Base-by-base conservation (phyloP, 1,140 invertebrate species). In the Pseudomyrmex cubaensis region DNA sequence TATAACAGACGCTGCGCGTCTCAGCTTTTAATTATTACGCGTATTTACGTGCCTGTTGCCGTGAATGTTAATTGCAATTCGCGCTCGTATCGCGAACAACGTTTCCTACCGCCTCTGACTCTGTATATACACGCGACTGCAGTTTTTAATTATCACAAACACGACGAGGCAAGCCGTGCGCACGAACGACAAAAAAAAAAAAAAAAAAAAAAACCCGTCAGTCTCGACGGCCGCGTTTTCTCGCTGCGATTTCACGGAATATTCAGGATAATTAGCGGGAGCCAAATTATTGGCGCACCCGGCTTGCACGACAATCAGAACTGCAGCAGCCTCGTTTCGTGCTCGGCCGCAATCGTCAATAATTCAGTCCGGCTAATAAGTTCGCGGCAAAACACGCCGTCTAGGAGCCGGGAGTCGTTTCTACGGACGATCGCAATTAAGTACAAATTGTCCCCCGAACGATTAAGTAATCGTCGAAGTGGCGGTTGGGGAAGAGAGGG, bases 51-150 rank as follows among this genome's bases (percentile, higher is more conserved):
- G 66, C 66, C 66, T 12, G 66, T 70, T 70, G 44, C 66, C 54
- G 54, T 80, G 76, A 80, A 80, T 80, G 76, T 80, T 80, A 80
- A 80, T 80, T 80, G 76, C 76, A 50, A 80, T 56, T 80, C 76
- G 66, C 66, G 76, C 66, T 59, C 44, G 66, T 70, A 59, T 4
- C 66, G 56, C 67, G 66, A 70, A 80, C 54, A 70, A 70, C 66
- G 22, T 80, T 80, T 80, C 54, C 76, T 59, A 35, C 35, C 35
- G 35, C 35, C 35, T 70, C 66, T 80, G 76, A 72, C 67, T 56
- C 66, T 78, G 54, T 72, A 50, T 61, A 72, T 56, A 72, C 66
- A 61, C 35, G 35, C 35, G 35, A 4, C 20, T 56, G 76, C 76
- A 22, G 66, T 80, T 80, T 80, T 80, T 80, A 80, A 80, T 80